These are phyloP conservation scores for Cherax quadricarinatus DNA, from an alignment of 1,140 invertebrate genomes.

Conservation along the genomic window DNA sequence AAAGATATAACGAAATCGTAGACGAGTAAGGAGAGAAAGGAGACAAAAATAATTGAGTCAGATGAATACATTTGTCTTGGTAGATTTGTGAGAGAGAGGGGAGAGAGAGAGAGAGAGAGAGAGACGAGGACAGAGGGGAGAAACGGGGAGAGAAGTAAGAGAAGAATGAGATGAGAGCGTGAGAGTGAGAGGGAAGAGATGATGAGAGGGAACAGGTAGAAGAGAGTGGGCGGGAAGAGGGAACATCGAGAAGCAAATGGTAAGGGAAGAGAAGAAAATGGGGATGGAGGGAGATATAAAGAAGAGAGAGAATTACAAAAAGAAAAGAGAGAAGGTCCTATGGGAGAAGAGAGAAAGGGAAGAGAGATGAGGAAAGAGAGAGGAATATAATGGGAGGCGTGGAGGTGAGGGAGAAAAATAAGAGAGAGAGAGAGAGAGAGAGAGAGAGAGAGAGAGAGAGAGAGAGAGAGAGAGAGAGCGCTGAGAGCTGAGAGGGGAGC, in stretches of 20 bases:
- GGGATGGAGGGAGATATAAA: background rate
- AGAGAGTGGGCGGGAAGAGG: too few species aligned
- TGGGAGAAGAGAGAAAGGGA: background rate
- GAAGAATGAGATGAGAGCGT: too few species aligned
- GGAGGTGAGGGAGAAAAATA: background rate
- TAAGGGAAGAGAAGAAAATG: too few species aligned
- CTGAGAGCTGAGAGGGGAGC: background rate
- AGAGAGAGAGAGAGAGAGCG: background rate
- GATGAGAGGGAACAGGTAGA: too few species aligned
- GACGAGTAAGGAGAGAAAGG: background rate
- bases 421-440: background rate
- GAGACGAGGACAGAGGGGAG: constrained; percentile 4
- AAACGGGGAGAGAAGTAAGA: background rate
- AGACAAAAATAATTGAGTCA: background rate
- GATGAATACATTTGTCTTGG: background rate
- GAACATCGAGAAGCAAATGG: too few species aligned
- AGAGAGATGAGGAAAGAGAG: too few species aligned
- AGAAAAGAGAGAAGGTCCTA: background rate
- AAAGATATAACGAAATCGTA: background rate
- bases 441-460: too few species aligned
- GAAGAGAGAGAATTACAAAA: background rate
- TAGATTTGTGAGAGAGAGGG: too few species aligned
- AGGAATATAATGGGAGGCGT: background rate
- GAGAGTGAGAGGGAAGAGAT: too few species aligned
- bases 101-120: background rate